Base-by-base conservation (phyloP, 2,888 invertebrate genomes). In the Hylaea fasciaria region DNA sequence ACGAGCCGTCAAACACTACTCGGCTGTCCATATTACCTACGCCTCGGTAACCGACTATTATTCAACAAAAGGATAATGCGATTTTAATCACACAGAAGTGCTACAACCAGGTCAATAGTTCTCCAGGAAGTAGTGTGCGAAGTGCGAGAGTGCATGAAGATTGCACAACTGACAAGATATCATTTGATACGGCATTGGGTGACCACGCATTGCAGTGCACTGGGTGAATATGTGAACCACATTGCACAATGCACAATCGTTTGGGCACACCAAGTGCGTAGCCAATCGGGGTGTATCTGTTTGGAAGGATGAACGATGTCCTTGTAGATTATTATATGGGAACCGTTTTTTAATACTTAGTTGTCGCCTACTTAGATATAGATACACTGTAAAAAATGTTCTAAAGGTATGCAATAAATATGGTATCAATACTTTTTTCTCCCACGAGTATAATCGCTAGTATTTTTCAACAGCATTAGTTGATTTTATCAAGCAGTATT, bases 231-330 rank as follows among this genome's bases (percentile, higher is more conserved):
- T 79, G 81, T 76, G 75, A 77, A 78, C 65, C 62, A 54, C 53
- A 63, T 82, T 81, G 72, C 80, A 76, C 76, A 81, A 81, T 81
- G 72, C 80, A 76, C 76, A 81, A 81, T 70, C 57, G 56, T 75
- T 77, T 72, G 72, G 71, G 71, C 72, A 73, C 75, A 79, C 39
- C 62, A 43, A 22, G 11, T 53, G 40, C 49, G 53, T 46, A 22
- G 3, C n/a, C 41, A 43, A 46, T 57, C 51, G 43, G 16, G 50
- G 11, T 22, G 37, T 48, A 51, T 17, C 35, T 47, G 0, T 40
- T 13, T 14, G 37, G 37, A 3, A 37, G 1, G 37, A 37, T 37
- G n/a, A n/a, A n/a, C n/a, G n/a, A n/a, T 3, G 5, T n/a, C 40
- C 9, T 44, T 13, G 12, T 12, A 22, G 32, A 32, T 32, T 22